Conservation (phyloP, 2,888 invertebrate species). For the Nebria brevicollis region DNA sequence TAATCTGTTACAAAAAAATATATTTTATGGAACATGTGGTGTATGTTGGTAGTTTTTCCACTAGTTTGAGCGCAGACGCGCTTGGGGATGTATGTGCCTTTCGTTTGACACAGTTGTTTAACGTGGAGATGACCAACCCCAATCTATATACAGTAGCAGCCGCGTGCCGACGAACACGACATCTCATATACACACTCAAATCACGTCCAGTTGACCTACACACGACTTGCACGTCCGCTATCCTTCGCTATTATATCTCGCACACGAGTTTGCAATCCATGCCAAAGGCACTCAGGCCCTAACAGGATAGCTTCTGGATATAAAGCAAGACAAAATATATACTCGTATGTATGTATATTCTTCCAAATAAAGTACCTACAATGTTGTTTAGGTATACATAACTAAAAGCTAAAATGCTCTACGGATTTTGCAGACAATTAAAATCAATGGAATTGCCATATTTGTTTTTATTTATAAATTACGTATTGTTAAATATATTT, state of each 20-base stretch:
- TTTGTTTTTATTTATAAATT: no score
- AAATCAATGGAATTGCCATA: no score
- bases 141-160: background rate
- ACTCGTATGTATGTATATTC: background rate
- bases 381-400: background rate
- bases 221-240: background rate
- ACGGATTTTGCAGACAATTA: no score
- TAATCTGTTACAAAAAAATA: no score
- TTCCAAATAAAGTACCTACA: background rate
- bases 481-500: no score
- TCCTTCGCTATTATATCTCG: background rate
- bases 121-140: background rate
- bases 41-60: no score
- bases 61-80: background rate
- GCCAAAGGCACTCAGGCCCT: background rate
- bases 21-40: no score
- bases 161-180: background rate
- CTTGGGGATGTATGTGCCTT: background rate
- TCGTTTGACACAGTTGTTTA: background rate
- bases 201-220: constrained; percentile 1
- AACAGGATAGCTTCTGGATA: background rate
- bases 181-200: background rate
- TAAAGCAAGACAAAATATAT: background rate
- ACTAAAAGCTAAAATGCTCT: background rate
- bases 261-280: background rate